These are phyloP conservation scores for Zaprionus kolodkinae DNA, from an alignment of 1,140 invertebrate species.

Conservation along the genomic window DNA sequence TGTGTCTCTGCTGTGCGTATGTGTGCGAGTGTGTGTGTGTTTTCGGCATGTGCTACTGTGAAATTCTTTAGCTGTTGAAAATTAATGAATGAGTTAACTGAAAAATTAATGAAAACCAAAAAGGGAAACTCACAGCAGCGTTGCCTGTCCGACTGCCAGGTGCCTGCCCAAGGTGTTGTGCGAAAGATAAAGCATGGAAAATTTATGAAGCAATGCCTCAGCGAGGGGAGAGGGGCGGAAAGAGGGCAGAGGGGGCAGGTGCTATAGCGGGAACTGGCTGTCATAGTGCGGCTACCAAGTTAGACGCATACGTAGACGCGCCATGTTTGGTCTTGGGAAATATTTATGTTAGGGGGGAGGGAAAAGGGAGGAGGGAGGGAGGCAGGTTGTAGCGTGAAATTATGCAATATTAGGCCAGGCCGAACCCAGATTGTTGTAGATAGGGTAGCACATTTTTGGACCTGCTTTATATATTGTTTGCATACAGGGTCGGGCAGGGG, in stretches of 20 bases:
- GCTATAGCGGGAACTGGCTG: constrained; percentile 20
- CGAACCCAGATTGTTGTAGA: constrained; percentile 1
- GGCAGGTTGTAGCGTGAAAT: constrained; percentile 63
- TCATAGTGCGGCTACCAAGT: constrained; percentile 50
- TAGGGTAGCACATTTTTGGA: constrained; percentile 21
- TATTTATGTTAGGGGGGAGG: constrained; percentile 60
- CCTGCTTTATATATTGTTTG: constrained; percentile 79
- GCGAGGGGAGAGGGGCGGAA: not conserved
- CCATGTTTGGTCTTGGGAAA: constrained; percentile 68
- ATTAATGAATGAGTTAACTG: constrained; percentile 83
- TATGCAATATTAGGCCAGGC: constrained; percentile 65
- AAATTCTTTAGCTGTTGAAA: constrained; percentile 63
- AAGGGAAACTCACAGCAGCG: constrained; percentile 23
- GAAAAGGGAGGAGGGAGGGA: not conserved
- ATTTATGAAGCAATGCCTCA: constrained; percentile 66
- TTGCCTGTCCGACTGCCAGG: too few relatives aligned
- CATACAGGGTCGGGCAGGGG: constrained; percentile 25
- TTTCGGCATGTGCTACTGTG: constrained; percentile 55
- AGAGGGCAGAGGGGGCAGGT: not conserved
- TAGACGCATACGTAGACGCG: constrained; percentile 64
- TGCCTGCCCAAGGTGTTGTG: constrained; percentile 66
- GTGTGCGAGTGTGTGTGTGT: constrained; percentile 36
- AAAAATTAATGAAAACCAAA: constrained; percentile 80
- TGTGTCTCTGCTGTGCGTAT: constrained; percentile 27
- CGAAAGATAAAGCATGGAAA: constrained; percentile 79